phyloP scores from a whole-genome alignment of 1,140 invertebrate species.

The Philopotamus ludificatus region DNA sequence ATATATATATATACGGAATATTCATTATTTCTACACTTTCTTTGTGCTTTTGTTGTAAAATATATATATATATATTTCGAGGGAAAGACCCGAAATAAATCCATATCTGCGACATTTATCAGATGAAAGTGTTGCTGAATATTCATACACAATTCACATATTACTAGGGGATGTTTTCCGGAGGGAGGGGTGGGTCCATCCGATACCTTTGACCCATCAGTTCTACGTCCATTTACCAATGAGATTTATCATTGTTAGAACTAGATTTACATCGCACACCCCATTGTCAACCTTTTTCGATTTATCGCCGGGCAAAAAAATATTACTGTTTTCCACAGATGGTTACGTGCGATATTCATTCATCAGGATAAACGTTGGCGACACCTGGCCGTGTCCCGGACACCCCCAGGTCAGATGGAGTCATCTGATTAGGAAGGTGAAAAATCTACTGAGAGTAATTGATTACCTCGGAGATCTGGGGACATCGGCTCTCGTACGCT shows the following conservation, averaged over 20 bases:
- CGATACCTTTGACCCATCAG: constrained; percentile 12
- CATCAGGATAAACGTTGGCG: background rate
- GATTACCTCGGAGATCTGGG: constrained; percentile 34
- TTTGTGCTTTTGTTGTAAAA: too few species aligned
- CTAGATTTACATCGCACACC: constrained; percentile 40
- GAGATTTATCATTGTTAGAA: constrained; percentile 41
- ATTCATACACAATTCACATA: too few species aligned
- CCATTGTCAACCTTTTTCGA: constrained; percentile 6
- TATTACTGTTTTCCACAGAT: background rate
- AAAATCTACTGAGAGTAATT: constrained; percentile 36
- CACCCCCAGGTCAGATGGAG: constrained; percentile 23
- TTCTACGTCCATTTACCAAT: constrained; percentile 33
- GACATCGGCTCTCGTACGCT: constrained; percentile 3
- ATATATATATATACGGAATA: constrained; percentile 3
- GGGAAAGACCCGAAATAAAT: too few species aligned
- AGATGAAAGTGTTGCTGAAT: too few species aligned
- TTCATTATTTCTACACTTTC: too few species aligned
- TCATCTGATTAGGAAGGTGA: constrained; percentile 39
- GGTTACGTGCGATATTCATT: background rate
- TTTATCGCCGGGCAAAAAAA: background rate
- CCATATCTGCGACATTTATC: too few species aligned
- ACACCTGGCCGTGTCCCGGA: background rate
- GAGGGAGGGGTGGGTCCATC: too few species aligned
- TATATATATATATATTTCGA: too few species aligned
- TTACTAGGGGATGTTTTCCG: too few species aligned